Conservation (phyloP, 2,113 vertebrate genomes). For the Argyrosomus japonicus region DNA sequence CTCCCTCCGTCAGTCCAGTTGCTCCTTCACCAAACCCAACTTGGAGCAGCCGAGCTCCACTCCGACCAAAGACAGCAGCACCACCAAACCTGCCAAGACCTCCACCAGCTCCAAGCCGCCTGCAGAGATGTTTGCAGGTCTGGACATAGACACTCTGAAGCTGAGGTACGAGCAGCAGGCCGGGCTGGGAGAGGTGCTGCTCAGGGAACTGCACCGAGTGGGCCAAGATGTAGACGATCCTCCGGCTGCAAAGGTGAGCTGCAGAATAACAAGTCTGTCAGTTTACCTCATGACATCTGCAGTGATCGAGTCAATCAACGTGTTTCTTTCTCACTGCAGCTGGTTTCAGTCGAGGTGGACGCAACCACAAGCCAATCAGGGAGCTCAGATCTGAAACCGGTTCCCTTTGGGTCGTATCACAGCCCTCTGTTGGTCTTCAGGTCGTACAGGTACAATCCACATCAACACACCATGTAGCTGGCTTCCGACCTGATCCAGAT, state of each 20-base stretch:
- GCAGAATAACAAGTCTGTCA: background rate
- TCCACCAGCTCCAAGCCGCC: conserved; percentile 61
- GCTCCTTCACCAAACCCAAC: conserved; percentile 94
- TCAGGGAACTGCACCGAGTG: conserved; percentile 69
- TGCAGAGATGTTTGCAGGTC: conserved; percentile 88
- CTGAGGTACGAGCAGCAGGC: conserved; percentile 85
- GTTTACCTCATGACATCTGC: too few relatives aligned
- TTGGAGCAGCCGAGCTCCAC: conserved; percentile 85
- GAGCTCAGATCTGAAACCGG: conserved; percentile 83
- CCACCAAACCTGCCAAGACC: conserved; percentile 80
- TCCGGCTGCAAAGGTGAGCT: background rate
- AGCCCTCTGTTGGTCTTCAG: conserved; percentile 95
- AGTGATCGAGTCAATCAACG: too few relatives aligned
- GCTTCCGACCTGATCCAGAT: background rate
- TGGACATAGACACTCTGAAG: conserved; percentile 90
- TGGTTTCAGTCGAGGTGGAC: conserved; percentile 87
- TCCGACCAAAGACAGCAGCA: conserved; percentile 81
- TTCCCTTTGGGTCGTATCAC: conserved; percentile 89
- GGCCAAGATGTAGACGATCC: background rate
- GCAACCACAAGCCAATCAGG: conserved; percentile 75
- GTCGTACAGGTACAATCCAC: conserved; percentile 90
- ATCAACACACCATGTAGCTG: background rate
- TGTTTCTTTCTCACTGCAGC: conserved; percentile 73
- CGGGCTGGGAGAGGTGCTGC: conserved; percentile 87
- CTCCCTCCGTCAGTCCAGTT: conserved; percentile 90